Evolutionary conservation across 2,797 vertebrate species (phyloP), one percentile per base, ranked within the genome.

Genomic region (Hoplostethus mediterraneus): DNA sequence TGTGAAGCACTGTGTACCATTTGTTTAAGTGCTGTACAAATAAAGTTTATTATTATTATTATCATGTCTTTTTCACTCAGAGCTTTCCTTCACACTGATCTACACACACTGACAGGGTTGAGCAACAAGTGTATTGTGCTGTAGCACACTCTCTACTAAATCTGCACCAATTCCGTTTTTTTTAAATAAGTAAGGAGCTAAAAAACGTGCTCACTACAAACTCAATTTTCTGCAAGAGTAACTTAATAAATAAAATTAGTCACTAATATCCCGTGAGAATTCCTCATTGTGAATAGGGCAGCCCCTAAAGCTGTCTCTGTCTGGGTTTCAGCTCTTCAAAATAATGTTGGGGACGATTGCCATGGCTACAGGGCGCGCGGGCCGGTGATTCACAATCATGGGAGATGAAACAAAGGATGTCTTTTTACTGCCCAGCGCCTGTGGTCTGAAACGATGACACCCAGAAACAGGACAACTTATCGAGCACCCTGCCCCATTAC

Each of bases 311-410:
- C 42, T 31, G 14, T 67, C 38, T 80, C 21, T 68, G 58, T 81
- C 68, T 73, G 4, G 13, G 59, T 68, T 77, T 70, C 14, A 60
- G 33, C 45, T 49, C 38, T 25, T 51, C 33, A 10, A 71, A 76
- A 75, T 79, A 75, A 64, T 78, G 73, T 83, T 88, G 53, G 59
- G 65, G 59, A 68, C 3, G 10, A 87, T 92, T 60, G 57, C 89
- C 81, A 86, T 87, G 87, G 84, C 64, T 82, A 91, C 83, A 42
- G 62, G 53, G 65, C 5, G 5, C 45, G 33, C 42, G 53, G 73
- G 71, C 72, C 59, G 55, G 67, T 91, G 87, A 90, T 83, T 93
- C 86, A 91, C 73, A 75, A 86, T 92, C 92, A 93, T 83, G 86
- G 63, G 87, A 87, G 69, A 65, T 73, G 14, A 79, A 87, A 92